Base-by-base conservation (phyloP, 2,113 vertebrate species). In the Verasper variegatus region DNA sequence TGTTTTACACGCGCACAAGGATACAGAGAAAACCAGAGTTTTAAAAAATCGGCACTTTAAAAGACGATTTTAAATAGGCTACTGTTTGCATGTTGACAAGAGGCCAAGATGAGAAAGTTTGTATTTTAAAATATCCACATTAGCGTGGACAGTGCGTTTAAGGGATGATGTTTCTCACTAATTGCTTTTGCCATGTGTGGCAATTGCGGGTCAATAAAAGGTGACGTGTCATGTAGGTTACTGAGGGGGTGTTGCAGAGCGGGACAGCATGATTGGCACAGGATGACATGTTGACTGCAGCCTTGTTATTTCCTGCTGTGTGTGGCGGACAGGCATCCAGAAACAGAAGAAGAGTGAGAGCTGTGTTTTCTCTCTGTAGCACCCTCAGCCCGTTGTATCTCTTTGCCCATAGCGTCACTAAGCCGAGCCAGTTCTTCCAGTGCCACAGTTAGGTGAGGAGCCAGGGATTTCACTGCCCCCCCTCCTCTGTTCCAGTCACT, bases 401-500 rank as follows among this genome's bases (percentile, higher is more conserved):
- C 40, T 82, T 78, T 47, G 42, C 67, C 74, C 40, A 13, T 71
- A 59, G 58, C 21, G 21, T 73, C 45, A 3, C 72, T 64, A 55
- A 69, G 64, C 59, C 55, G n/a, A 84, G 72, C 71, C 70, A 56
- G 62, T 86, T 74, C 55, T 65, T 82, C 60, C 85, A 65, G 54
- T 71, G 62, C 68, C 68, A 80, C 76, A 58, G 27, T 49, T 71
- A 80, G 79, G 81, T 84, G 82, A 86, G 57, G 80, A 84, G 72
- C 71, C 57, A 51, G 81, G 81, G 55, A 52, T 82, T 84, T 69
- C 56, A 58, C 35, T 18, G 47, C 63, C 8, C 9, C 74, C 35
- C 40, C 12, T 35, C 81, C 52, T 3, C 85, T n/a, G 87, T 89
- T 92, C 88, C 86, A 92, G 92, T 92, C 87, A 91, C 80, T 93